phyloP scores from a whole-genome alignment of 2,113 vertebrate genomes.

The Misgurnus mizolepis region DNA sequence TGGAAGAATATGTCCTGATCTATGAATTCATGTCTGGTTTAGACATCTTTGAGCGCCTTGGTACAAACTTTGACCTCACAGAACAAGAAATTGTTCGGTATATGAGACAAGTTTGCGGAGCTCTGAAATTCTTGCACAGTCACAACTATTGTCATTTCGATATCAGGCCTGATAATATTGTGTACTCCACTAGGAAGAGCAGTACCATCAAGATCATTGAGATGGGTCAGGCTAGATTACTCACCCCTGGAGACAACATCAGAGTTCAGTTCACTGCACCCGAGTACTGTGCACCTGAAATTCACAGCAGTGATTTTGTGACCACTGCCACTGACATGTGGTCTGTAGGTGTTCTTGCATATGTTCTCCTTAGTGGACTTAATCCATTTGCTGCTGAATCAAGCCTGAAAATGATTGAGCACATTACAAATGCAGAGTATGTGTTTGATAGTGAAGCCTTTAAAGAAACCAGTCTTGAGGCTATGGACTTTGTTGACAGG shows the following conservation, averaged over 20 bases:
- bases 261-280: slow-evolving; percentile 91
- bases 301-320: slow-evolving; percentile 91
- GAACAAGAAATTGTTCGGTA: slow-evolving; percentile 95
- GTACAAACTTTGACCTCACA: slow-evolving; percentile 90
- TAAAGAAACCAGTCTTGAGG: slow-evolving; percentile 88
- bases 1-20: slow-evolving; percentile 95
- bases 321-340: slow-evolving; percentile 96
- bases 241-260: slow-evolving; percentile 94
- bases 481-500: slow-evolving; percentile 96
- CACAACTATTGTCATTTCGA: slow-evolving; percentile 92
- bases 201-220: slow-evolving; percentile 90
- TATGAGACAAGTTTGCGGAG: slow-evolving; percentile 87
- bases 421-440: slow-evolving; percentile 91
- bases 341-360: slow-evolving; percentile 92
- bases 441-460: slow-evolving; percentile 94
- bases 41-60: slow-evolving; percentile 96
- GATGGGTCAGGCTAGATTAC: slow-evolving; percentile 90
- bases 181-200: slow-evolving; percentile 91
- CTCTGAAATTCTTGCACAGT: slow-evolving; percentile 88
- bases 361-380: slow-evolving; percentile 91
- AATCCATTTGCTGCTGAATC: slow-evolving; percentile 97
- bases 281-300: slow-evolving; percentile 93
- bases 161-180: slow-evolving; percentile 94
- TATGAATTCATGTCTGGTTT: slow-evolving; percentile 96
- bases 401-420: slow-evolving; percentile 90